phyloP scores from a whole-genome alignment of 2,888 invertebrate species.

The Anticlea derivata region DNA sequence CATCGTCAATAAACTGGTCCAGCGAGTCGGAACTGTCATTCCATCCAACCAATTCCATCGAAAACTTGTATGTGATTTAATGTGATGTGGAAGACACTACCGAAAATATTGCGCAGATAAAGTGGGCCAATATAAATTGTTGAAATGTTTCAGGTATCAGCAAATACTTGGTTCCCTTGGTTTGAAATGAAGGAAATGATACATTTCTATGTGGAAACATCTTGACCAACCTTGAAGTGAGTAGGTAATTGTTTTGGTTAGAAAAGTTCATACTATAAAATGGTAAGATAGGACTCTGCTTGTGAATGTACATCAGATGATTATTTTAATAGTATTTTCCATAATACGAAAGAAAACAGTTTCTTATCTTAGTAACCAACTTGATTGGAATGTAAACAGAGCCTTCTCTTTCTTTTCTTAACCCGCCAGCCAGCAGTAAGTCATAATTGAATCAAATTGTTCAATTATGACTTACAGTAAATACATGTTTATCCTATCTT shows the following conservation, averaged over 20 bases:
- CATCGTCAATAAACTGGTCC: conserved; percentile 72
- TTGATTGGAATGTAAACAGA: too few species aligned
- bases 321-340: too few species aligned
- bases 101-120: conserved; percentile 37
- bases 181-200: conserved; percentile 72
- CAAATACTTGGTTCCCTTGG: conserved; percentile 47
- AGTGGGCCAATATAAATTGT: conserved; percentile 23
- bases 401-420: too few species aligned
- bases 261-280: conserved; percentile 24
- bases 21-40: conserved; percentile 79
- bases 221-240: conserved; percentile 83
- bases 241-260: conserved; percentile 60
- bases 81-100: conserved; percentile 49
- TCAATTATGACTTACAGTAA: too few species aligned
- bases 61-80: conserved; percentile 53
- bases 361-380: neutral
- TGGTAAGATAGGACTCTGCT: too few species aligned
- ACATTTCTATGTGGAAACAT: conserved; percentile 70
- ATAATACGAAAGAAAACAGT: too few species aligned
- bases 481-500: too few species aligned
- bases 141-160: conserved; percentile 54
- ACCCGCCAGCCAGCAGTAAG: too few species aligned
- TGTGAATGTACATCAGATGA: too few species aligned
- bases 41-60: conserved; percentile 53
- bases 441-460: too few species aligned